Evolutionary conservation across 2,888 invertebrate genomes (phyloP), one percentile per base, ranked within the genome.

Genomic region (Hyles lineata): DNA sequence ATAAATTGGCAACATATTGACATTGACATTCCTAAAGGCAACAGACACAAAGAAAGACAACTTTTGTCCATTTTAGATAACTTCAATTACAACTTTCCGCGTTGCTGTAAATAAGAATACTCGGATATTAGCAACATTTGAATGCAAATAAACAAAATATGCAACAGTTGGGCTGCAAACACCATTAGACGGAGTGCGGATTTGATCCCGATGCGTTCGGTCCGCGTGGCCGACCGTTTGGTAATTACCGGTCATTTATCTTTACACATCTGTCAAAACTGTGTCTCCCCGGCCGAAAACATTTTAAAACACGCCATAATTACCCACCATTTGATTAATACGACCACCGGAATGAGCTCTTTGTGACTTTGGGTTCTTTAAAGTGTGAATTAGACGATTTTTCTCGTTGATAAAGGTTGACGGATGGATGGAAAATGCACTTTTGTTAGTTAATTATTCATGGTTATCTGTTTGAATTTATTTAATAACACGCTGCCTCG

Each of bases 371-470:
- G 61, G 50, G 29, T 7, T 73, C 61, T 29, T 61, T 70, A 55
- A 92, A 88, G 93, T 93, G 93, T 93, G 90, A 93, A 93, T 93
- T 90, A 92, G 92, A 89, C 87, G 92, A 93, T 93, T 91, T 93
- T 92, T 92, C 91, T 90, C 85, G 82, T 80, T 91, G 93, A 94
- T 93, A 93, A 91, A 92, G 90, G 90, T 92, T 90, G 92, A 92
- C 90, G 87, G 91, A 91, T 87, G 88, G 85, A 87, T 87, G 88
- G 85, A 87, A 88, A 90, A 90, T 86, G 87, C 84, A 77, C 86
- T 88, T 90, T 91, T 92, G 91, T 90, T 79, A 81, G 82, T 85
- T 91, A 90, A 93, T 93, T 92, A 93, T 90, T 83, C 91, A 92
- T 85, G 93, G 91, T 91, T 90, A 90, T 92, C 89, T 86, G 90